Percentiles rank a stretch among this genome's conserved stretches.
Evolutionary conservation across 2,797 vertebrate species (phyloP).

Genomic region (Oryzias sinensis): DNA sequence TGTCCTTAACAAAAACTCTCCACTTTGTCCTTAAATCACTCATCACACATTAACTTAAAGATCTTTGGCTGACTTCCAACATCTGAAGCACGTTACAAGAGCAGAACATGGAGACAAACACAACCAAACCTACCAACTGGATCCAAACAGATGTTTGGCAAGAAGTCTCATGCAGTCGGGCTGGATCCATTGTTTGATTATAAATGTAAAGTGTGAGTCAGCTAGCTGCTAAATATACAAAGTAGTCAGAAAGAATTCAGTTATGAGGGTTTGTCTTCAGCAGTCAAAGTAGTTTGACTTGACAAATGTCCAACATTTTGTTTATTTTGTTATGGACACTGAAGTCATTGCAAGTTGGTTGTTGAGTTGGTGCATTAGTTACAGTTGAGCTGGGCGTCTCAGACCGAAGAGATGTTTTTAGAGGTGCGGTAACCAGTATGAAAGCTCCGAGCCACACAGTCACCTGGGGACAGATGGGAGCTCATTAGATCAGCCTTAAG

Average conservation of each 20-base stretch:
- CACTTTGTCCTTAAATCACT: constrained; percentile 11
- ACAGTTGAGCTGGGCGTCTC: constrained; percentile 40
- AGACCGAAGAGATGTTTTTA: constrained; percentile 50
- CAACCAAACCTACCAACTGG: no score
- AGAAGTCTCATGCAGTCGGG: constrained; percentile 4
- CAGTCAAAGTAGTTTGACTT: no score
- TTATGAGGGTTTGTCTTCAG: no score
- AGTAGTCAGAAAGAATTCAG: constrained; percentile 16
- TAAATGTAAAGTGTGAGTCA: constrained; percentile 37
- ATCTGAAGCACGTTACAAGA: no score
- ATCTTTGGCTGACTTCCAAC: constrained; percentile 13
- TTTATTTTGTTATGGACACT: no score
- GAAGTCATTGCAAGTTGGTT: neutral
- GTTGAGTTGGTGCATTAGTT: constrained; percentile 4
- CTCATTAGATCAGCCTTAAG: constrained; percentile 65
- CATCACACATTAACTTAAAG: constrained; percentile 4
- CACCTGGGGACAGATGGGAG: constrained; percentile 58
- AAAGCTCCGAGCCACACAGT: constrained; percentile 42
- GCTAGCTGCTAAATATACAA: constrained; percentile 59
- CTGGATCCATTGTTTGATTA: constrained; percentile 30
- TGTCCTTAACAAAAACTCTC: neutral
- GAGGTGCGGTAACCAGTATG: constrained; percentile 44
- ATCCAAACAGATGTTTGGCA: constrained; percentile 18
- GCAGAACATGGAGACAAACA: no score
- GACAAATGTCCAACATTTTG: no score